phyloP scores from a whole-genome alignment of 2,113 vertebrate species.

The Otolemur garnettii region DNA sequence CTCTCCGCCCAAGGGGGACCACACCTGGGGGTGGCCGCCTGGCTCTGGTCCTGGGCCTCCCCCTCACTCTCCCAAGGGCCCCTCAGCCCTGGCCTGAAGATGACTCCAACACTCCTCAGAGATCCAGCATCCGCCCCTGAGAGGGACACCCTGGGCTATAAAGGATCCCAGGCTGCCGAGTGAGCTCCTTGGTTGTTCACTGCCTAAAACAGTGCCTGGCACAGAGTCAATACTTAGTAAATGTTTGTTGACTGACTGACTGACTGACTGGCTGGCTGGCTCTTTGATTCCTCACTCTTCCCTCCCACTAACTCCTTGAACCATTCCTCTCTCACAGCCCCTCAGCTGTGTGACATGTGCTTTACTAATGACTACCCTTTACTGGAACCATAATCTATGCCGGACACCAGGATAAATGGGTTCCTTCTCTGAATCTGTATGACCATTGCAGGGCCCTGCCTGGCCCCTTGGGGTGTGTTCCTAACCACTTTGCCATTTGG shows the following conservation, averaged over 20 bases:
- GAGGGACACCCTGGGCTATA: not conserved
- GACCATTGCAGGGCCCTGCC: not conserved
- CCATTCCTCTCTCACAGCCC: not conserved
- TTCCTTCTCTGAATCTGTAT: not conserved
- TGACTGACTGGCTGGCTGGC: too few species aligned
- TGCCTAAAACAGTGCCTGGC: not conserved
- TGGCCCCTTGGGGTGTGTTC: too few species aligned
- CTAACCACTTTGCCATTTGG: not conserved
- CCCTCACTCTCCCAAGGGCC: not conserved
- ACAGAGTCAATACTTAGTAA: rapidly evolving
- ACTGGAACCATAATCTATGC: not conserved
- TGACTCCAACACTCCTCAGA: not conserved
- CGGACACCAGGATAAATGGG: not conserved
- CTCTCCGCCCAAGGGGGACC: conserved; percentile 61
- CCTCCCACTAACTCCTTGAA: not conserved
- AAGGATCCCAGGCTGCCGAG: not conserved
- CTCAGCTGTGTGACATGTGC: not conserved
- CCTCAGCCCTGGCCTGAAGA: not conserved
- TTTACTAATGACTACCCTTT: not conserved
- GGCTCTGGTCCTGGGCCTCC: not conserved
- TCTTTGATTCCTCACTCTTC: not conserved
- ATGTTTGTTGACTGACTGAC: conserved; percentile 20
- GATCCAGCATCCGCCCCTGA: too few species aligned
- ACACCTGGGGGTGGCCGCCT: conserved; percentile 68
- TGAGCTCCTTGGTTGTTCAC: not conserved